Percentiles rank a stretch among this genome's conserved stretches.
phyloP scores from a whole-genome alignment of 2,888 invertebrate species.

The Hypolimnas misippus region DNA sequence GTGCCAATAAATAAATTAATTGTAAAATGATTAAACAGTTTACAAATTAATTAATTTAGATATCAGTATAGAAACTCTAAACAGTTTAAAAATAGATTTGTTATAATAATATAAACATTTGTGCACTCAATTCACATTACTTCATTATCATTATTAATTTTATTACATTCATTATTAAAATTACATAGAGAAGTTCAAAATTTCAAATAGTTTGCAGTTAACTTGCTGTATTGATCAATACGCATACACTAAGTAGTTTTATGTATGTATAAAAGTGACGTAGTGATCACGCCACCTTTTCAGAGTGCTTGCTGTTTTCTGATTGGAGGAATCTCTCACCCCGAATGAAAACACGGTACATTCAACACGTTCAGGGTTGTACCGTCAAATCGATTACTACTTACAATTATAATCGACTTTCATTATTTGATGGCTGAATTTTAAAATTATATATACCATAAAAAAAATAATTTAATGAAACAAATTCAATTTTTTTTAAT shows the following conservation, averaged over 20 bases:
- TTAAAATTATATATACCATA: not conserved
- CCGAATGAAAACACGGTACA: slow-evolving; percentile 63
- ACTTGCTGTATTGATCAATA: slow-evolving; percentile 47
- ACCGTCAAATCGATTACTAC: slow-evolving; percentile 10
- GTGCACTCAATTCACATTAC: too few relatives aligned
- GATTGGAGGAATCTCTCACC: slow-evolving; percentile 70
- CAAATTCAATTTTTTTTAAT: not conserved
- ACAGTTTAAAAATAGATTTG: too few relatives aligned
- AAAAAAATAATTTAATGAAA: not conserved
- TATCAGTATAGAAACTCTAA: too few relatives aligned
- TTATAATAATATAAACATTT: too few relatives aligned
- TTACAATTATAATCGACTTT: slow-evolving; percentile 8
- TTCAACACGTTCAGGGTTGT: slow-evolving; percentile 46
- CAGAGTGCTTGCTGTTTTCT: slow-evolving; percentile 57
- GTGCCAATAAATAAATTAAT: too few relatives aligned
- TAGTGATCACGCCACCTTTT: slow-evolving; percentile 82
- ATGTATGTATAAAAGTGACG: slow-evolving; percentile 63
- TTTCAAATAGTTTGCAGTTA: slow-evolving; percentile 7
- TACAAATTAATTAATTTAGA: too few relatives aligned
- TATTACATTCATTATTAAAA: too few relatives aligned
- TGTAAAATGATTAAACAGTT: too few relatives aligned
- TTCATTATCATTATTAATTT: too few relatives aligned
- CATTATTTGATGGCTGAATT: not conserved
- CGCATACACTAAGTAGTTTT: slow-evolving; percentile 35
- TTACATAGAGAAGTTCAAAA: slow-evolving; percentile 7